These are phyloP conservation scores for Temnothorax longispinosus DNA, from an alignment of 1,140 invertebrate species.

Conservation along the genomic window DNA sequence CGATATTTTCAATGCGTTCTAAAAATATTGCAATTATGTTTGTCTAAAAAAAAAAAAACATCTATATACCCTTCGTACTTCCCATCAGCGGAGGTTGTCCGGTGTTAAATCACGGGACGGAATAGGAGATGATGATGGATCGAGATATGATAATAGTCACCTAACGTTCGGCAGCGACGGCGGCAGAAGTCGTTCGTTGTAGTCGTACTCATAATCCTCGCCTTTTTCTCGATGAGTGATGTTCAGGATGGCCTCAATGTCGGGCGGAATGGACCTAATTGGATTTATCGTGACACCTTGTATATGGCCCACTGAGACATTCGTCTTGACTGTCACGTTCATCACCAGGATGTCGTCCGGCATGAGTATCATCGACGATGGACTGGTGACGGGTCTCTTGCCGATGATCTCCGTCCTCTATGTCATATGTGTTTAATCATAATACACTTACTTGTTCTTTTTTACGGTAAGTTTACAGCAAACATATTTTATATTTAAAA, in stretches of 20 bases:
- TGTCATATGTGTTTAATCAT: constrained; percentile 43
- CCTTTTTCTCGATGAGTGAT: constrained; percentile 82
- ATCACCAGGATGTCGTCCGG: constrained; percentile 81
- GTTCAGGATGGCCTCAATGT: constrained; percentile 84
- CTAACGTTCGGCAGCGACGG: constrained; percentile 91
- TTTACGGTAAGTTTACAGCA: not conserved
- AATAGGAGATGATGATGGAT: constrained; percentile 29
- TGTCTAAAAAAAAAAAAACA: constrained; percentile 9
- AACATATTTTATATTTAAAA: not conserved
- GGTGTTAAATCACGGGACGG: constrained; percentile 5
- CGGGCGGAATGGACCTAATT: constrained; percentile 80
- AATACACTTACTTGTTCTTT: constrained; percentile 25
- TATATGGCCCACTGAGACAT: constrained; percentile 81
- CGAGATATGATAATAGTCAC: constrained; percentile 77
- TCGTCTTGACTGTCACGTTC: constrained; percentile 83
- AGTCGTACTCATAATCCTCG: constrained; percentile 88
- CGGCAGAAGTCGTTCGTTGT: constrained; percentile 88
- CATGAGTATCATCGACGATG: constrained; percentile 76
- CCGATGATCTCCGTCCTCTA: constrained; percentile 41
- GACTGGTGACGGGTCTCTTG: constrained; percentile 71
- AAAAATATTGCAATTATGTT: constrained; percentile 47
- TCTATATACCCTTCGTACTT: not conserved
- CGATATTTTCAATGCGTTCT: constrained; percentile 11
- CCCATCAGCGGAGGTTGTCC: not conserved
- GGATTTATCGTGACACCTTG: constrained; percentile 80